A percentile compares a stretch with the other conserved stretches of the same genome.
phyloP scores from a whole-genome alignment of 2,888 invertebrate species.

The Ptychoptera contaminata region DNA sequence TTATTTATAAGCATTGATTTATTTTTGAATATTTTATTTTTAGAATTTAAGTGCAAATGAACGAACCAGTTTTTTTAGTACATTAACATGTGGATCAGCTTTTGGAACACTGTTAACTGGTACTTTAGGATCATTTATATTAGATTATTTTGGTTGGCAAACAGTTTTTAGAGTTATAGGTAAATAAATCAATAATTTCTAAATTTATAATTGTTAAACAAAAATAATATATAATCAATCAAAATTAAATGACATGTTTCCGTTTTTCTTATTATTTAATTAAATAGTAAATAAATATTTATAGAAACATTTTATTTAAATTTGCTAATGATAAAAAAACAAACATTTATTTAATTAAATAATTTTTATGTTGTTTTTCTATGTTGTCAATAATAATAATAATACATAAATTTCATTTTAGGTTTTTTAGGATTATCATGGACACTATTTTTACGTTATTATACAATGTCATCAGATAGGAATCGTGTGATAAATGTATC shows the following conservation, averaged over 20 bases:
- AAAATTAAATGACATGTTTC: constrained; percentile 2
- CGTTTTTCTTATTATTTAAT: background rate
- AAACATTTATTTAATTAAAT: background rate
- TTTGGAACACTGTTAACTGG: constrained; percentile 49
- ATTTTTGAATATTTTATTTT: constrained; percentile 2
- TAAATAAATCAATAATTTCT: constrained; percentile 13
- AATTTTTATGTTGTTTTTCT: background rate
- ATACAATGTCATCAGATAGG: constrained; percentile 30
- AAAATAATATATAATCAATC: background rate
- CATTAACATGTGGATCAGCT: constrained; percentile 44
- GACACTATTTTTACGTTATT: constrained; percentile 39
- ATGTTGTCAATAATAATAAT: too few relatives aligned
- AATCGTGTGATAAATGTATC: constrained; percentile 29
- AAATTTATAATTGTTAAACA: constrained; percentile 12
- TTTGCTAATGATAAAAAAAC: too few relatives aligned
- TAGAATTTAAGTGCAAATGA: constrained; percentile 44
- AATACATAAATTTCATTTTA: constrained; percentile 14
- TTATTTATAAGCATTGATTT: background rate
- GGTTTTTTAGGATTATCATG: constrained; percentile 40
- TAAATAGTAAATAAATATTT: too few relatives aligned
- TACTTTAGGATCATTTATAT: constrained; percentile 45
- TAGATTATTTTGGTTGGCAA: constrained; percentile 49
- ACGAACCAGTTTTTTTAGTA: constrained; percentile 48
- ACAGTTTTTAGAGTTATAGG: constrained; percentile 46
- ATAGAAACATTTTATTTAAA: too few relatives aligned